phyloP scores from a whole-genome alignment of 2,113 vertebrate species.

The Hirundichthys speculiger region DNA sequence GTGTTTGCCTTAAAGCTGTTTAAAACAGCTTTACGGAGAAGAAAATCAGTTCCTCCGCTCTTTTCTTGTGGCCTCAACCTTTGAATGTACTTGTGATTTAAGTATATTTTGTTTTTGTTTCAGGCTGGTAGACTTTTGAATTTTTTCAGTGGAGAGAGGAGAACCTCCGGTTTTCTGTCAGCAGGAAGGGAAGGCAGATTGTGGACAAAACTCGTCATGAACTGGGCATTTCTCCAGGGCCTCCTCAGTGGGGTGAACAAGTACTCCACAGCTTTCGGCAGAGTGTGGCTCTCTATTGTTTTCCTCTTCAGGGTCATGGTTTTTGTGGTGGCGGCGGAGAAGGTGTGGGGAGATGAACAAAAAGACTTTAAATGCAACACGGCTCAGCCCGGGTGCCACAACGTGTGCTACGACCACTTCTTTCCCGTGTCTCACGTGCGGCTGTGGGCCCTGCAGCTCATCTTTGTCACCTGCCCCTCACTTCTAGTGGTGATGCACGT shows the following conservation, averaged over 20 bases:
- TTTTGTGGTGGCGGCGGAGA: conserved; percentile 91
- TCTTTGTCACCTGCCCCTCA: conserved; percentile 96
- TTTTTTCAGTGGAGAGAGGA: conserved; percentile 4
- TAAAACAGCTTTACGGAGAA: neutral
- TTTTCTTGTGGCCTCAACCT: neutral
- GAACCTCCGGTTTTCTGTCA: conserved; percentile 44
- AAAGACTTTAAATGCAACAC: conserved; percentile 97
- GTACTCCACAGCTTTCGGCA: conserved; percentile 93
- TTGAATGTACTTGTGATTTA: neutral
- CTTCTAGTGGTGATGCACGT: conserved; percentile 95
- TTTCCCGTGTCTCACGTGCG: conserved; percentile 95
- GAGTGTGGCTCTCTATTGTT: conserved; percentile 94
- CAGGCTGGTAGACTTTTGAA: neutral
- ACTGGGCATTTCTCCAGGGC: conserved; percentile 89
- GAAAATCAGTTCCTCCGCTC: neutral
- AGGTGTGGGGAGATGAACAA: conserved; percentile 93
- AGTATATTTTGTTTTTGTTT: neutral
- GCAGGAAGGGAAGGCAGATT: conserved; percentile 41
- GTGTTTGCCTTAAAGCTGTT: neutral
- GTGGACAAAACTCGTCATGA: conserved; percentile 82
- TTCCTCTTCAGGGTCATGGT: conserved; percentile 95
- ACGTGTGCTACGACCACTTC: conserved; percentile 92
- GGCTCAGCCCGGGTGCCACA: conserved; percentile 90
- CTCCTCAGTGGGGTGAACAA: conserved; percentile 93
- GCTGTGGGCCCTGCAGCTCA: conserved; percentile 97